These are phyloP conservation scores for Callaeas wilsoni DNA, from an alignment of 2,113 vertebrate species.

Conservation along the genomic window DNA sequence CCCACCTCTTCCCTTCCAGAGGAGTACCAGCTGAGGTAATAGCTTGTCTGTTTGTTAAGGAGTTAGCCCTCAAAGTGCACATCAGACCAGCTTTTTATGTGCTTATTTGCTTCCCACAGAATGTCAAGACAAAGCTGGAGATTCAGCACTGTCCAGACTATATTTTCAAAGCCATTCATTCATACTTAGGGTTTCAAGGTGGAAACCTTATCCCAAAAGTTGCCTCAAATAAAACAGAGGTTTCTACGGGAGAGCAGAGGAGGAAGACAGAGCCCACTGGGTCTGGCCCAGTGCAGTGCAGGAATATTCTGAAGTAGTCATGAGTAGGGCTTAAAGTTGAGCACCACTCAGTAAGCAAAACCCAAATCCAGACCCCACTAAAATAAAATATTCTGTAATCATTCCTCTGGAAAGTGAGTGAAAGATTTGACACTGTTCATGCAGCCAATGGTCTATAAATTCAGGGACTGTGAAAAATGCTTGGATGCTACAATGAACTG, in stretches of 20 bases:
- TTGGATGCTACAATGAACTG: neutral
- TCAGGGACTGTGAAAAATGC: neutral
- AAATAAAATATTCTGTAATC: neutral
- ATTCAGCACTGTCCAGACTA: neutral
- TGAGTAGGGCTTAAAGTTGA: neutral
- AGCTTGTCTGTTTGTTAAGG: neutral
- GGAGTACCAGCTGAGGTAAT: neutral
- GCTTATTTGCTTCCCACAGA: neutral
- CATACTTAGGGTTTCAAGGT: neutral
- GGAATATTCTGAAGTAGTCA: neutral
- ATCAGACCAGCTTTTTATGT: neutral
- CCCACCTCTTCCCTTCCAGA: neutral
- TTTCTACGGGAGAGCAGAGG: neutral
- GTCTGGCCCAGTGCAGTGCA: neutral
- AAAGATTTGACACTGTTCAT: neutral
- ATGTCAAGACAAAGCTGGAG: neutral
- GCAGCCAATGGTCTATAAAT: neutral
- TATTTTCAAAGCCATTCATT: neutral
- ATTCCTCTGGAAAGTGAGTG: neutral
- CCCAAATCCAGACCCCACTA: neutral
- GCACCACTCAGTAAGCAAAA: neutral
- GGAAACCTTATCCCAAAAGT: neutral
- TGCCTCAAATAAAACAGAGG: neutral
- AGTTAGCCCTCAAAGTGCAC: neutral
- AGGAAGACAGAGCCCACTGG: neutral